Percentiles rank a stretch among this genome's conserved stretches.
These are phyloP conservation scores for Baryphthengus martii DNA, from an alignment of 2,113 vertebrate species.

Conservation along the genomic window DNA sequence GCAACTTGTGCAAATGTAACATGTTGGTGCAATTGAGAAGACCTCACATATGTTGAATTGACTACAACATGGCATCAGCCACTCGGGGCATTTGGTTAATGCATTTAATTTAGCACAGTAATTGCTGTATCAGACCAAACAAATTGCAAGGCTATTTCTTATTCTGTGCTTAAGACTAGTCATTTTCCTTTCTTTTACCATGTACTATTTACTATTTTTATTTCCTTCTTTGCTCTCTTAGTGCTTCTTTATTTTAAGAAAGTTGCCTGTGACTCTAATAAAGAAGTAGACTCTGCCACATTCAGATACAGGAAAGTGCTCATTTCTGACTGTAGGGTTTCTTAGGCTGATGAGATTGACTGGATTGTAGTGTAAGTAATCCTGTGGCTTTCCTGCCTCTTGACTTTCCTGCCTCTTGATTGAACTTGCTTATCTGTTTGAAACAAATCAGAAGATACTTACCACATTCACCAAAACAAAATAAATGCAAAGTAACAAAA, in stretches of 20 bases:
- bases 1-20: neutral
- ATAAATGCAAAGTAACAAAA: neutral
- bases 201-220: neutral
- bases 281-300: neutral
- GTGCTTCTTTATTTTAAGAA: neutral
- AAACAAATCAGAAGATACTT: neutral
- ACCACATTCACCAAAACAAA: neutral
- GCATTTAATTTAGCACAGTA: conserved; percentile 38
- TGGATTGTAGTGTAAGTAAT: neutral
- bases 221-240: neutral
- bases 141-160: conserved; percentile 8
- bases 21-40: conserved; percentile 36
- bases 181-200: neutral
- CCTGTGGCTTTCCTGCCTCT: accelerated
- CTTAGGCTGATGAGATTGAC: neutral
- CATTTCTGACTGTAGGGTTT: neutral
- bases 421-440: neutral
- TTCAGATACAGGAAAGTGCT: neutral
- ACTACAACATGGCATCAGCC: conserved; percentile 7
- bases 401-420: neutral
- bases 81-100: conserved; percentile 18
- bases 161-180: neutral
- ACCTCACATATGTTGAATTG: conserved; percentile 43
- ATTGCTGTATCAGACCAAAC: conserved; percentile 29
- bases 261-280: neutral